phyloP scores from a whole-genome alignment of 2,113 vertebrate species.

The Podarcis muralis region DNA sequence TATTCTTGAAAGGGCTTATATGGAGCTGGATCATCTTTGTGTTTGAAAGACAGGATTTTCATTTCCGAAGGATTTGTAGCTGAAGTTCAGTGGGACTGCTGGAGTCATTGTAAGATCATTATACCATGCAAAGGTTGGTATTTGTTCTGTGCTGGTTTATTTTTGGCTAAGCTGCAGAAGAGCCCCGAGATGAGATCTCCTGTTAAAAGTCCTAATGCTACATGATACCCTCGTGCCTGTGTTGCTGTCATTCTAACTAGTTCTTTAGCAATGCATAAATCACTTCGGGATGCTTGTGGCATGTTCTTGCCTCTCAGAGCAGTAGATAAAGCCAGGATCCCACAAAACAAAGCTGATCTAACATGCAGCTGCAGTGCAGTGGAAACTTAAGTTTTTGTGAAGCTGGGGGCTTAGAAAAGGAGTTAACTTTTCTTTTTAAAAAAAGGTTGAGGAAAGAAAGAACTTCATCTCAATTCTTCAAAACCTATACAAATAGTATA shows the following conservation, averaged over 20 bases:
- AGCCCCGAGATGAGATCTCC: slow-evolving; percentile 7
- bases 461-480: not conserved
- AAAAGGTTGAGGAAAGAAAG: not conserved
- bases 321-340: not conserved
- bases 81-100: not conserved
- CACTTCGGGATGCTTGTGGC: not conserved
- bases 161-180: slow-evolving; percentile 3
- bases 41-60: not conserved
- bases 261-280: not conserved
- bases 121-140: not conserved
- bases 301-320: not conserved
- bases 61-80: not conserved
- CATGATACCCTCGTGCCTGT: not conserved
- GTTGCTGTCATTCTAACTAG: slow-evolving; percentile 7
- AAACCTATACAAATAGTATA: not conserved
- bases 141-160: slow-evolving; percentile 3
- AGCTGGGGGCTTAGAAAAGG: not conserved
- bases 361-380: not conserved
- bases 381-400: not conserved
- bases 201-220: slow-evolving; percentile 1
- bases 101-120: not conserved
- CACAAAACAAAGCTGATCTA: not conserved
- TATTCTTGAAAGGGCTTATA: not conserved
- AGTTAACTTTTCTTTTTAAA: not conserved
- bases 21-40: not conserved